A percentile compares a stretch with the other conserved stretches of the same genome.
Evolutionary conservation across 2,797 vertebrate species (phyloP).

Genomic region (Sebastes nivosus): DNA sequence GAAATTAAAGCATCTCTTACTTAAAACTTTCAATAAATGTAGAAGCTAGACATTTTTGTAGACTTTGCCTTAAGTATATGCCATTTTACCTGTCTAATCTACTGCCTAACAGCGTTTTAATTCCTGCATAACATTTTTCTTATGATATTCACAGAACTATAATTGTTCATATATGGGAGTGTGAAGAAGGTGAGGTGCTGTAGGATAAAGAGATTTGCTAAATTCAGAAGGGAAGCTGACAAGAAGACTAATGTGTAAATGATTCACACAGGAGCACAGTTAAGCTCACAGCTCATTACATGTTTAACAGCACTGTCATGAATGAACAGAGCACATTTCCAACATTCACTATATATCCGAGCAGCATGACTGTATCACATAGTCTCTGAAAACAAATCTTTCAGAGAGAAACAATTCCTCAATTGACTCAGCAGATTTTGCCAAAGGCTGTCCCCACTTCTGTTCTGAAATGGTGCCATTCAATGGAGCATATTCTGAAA

Average conservation of each 20-base stretch:
- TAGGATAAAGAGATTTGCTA: conserved; percentile 7
- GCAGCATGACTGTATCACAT: conserved; percentile 39
- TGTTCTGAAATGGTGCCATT: conserved; percentile 65
- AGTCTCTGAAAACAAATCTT: conserved; percentile 54
- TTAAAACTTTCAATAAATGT: conserved; percentile 12
- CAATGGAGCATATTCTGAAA: conserved; percentile 64
- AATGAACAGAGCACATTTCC: conserved; percentile 48
- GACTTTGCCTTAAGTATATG: conserved; percentile 1
- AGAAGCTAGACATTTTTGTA: background rate
- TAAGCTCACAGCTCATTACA: conserved; percentile 38
- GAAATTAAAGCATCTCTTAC: background rate
- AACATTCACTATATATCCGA: conserved; percentile 29
- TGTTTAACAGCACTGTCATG: conserved; percentile 40
- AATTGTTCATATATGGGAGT: background rate
- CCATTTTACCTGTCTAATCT: conserved; percentile 8
- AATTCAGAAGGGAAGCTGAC: conserved; percentile 22
- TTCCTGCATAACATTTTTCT: background rate
- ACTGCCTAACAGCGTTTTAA: background rate
- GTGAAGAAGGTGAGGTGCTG: background rate
- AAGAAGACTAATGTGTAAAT: conserved; percentile 28
- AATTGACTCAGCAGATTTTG: conserved; percentile 71
- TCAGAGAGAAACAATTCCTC: conserved; percentile 64
- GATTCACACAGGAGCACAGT: conserved; percentile 18
- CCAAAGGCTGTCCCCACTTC: conserved; percentile 68
- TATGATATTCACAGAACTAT: background rate